Evolutionary conservation across 1,140 invertebrate species (phyloP), one percentile per base, ranked within the genome.

Genomic region (Hyles euphorbiae): DNA sequence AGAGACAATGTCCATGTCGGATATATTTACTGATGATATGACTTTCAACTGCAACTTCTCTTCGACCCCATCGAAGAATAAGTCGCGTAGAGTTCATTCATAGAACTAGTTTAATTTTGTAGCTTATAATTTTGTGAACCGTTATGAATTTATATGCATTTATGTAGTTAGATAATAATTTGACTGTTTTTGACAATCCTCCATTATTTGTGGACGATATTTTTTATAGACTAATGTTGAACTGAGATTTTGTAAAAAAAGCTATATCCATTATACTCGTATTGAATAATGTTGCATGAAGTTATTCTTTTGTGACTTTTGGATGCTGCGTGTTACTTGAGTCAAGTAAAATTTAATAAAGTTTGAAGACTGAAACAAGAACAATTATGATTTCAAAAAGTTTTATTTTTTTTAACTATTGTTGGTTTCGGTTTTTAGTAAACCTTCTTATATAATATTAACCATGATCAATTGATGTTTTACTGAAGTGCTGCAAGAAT

Each of bases 1-100:
- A 62, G 81, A 87, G 6, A 72, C 83, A 1, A 79, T 87, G 76
- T 89, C 84, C 0, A 83, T 89, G 74, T 88, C 88, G 3, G 88
- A 90, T 10, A 78, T 85, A 47, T 88, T 88, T 53, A 70, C 74
- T 0, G 87, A 89, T 8, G 87, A 90, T 50, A 75, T 90, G 74
- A 83, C 83, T 1, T 83, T 89, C 52, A 86, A 86, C 53, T 88
- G 83, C 63, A 89, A 89, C 61, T 90, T 84, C 57, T 89, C 88
- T 5, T 90, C 88, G 0, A 90, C 88, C 6, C 88, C 88, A 3
- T 90, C 87, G 1, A 89, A 88, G 64, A 89, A 74, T 62, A 87
- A 87, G 50, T 65, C 72, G 5, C 76, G 79, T 5, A 81, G 75
- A 66, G 59, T 77, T 11, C 73, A 78, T 65, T 77, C 66, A 22